These are phyloP conservation scores for Podarcis raffonei DNA, from an alignment of 2,113 vertebrate genomes.

Conservation along the genomic window DNA sequence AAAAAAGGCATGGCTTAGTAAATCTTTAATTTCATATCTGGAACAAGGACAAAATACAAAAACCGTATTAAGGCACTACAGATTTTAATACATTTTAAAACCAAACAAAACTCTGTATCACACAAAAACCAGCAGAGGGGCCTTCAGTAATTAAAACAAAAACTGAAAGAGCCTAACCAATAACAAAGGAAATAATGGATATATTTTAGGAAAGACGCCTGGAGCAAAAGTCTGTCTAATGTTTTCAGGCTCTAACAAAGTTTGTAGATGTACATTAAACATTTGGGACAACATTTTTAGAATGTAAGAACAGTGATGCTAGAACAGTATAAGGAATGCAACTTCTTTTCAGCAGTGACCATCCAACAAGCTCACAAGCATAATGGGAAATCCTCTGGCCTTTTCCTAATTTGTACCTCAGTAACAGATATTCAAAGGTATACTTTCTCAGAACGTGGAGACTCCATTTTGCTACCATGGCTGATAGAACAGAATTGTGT, in stretches of 20 bases:
- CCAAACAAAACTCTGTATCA: not conserved
- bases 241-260: not conserved
- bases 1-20: conserved; percentile 97
- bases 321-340: too few species aligned
- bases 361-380: not conserved
- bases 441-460: not conserved
- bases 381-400: too few species aligned
- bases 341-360: too few species aligned
- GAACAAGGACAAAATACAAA: conserved; percentile 44
- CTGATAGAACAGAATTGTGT: too few species aligned
- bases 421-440: not conserved
- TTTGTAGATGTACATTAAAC: not conserved
- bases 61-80: conserved; percentile 43
- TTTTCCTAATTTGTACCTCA: not conserved
- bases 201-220: not conserved
- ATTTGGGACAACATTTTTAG: too few species aligned
- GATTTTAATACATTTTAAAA: conserved; percentile 4
- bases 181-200: not conserved
- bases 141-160: not conserved
- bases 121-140: not conserved
- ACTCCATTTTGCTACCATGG: too few species aligned
- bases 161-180: not conserved
- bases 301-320: too few species aligned
- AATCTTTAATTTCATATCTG: conserved; percentile 97
- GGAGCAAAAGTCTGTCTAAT: not conserved